These are phyloP conservation scores for Scomber colias DNA, from an alignment of 2,113 vertebrate genomes.

Conservation along the genomic window DNA sequence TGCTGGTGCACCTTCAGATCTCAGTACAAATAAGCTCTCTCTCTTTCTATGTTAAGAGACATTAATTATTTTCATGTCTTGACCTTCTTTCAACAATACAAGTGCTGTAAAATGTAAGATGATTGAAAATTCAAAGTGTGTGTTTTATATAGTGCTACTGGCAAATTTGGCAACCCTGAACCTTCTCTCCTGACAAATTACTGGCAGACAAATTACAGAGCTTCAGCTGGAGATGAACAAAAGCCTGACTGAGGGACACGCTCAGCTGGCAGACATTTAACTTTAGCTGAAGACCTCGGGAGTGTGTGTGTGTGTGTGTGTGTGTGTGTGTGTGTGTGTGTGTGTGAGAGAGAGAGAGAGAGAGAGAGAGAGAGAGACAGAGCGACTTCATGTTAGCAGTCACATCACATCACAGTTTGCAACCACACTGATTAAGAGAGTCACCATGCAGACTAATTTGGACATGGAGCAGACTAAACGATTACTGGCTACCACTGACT, in stretches of 20 bases:
- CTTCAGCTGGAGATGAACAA: slow-evolving; percentile 78
- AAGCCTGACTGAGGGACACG: slow-evolving; percentile 75
- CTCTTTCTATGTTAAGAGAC: neutral
- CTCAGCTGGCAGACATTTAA: slow-evolving; percentile 79
- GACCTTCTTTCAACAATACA: neutral
- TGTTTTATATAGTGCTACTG: slow-evolving; percentile 16
- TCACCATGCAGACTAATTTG: slow-evolving; percentile 74
- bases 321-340: slow-evolving; percentile 20
- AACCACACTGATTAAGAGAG: slow-evolving; percentile 79
- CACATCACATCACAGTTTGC: slow-evolving; percentile 82
- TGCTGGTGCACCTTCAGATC: neutral
- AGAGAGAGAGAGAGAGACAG: slow-evolving; percentile 25
- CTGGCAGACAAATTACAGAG: slow-evolving; percentile 71
- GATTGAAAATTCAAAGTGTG: neutral
- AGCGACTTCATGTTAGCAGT: slow-evolving; percentile 77
- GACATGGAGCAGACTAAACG: slow-evolving; percentile 61
- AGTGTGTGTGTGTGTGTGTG: slow-evolving; percentile 40
- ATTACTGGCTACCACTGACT: slow-evolving; percentile 57
- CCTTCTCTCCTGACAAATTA: slow-evolving; percentile 66
- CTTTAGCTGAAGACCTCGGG: slow-evolving; percentile 64
- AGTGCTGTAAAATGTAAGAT: neutral
- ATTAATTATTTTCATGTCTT: slow-evolving; percentile 2
- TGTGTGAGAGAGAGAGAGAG: too few species aligned
- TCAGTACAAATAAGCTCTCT: neutral
- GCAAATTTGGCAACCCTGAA: slow-evolving; percentile 45